These are phyloP conservation scores for Ambastaia sidthimunki DNA, from an alignment of 2,797 vertebrate genomes.

Conservation along the genomic window DNA sequence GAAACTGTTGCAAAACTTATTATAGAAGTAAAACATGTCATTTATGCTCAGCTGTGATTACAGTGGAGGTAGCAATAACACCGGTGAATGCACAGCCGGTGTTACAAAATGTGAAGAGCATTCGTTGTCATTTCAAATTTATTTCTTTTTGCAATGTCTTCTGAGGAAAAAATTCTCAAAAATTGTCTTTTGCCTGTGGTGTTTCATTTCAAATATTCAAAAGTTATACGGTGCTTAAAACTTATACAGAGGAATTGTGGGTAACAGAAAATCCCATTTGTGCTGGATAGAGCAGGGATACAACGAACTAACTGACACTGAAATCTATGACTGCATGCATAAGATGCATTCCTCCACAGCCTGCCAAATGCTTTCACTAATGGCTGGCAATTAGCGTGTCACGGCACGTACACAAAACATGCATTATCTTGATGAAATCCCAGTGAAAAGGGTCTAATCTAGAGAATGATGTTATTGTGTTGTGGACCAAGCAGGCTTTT, in stretches of 20 bases:
- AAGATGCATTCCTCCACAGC: slow-evolving; percentile 11
- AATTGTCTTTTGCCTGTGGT: too few relatives aligned
- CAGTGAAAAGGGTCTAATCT: slow-evolving; percentile 28
- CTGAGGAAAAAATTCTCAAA: background rate
- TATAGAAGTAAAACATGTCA: background rate
- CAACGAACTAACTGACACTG: slow-evolving; percentile 27
- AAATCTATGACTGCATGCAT: slow-evolving; percentile 33
- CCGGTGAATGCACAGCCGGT: slow-evolving; percentile 12
- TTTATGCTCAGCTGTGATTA: background rate
- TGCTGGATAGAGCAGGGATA: slow-evolving; percentile 21
- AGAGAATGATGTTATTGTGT: slow-evolving; percentile 50
- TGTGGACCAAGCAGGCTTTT: slow-evolving; percentile 24
- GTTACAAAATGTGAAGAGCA: background rate
- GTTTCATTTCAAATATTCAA: background rate
- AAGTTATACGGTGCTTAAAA: background rate
- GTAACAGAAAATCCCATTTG: slow-evolving; percentile 10
- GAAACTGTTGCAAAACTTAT: slow-evolving; percentile 17
- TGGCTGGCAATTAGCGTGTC: slow-evolving; percentile 53
- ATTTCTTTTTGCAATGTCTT: background rate
- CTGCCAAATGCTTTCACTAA: slow-evolving; percentile 47
- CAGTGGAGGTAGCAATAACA: slow-evolving; percentile 19
- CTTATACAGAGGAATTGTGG: background rate
- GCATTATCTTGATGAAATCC: slow-evolving; percentile 47
- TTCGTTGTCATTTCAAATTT: background rate
- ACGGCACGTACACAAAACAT: slow-evolving; percentile 43